These are phyloP conservation scores for Whitmania pigra DNA, from an alignment of 1,140 invertebrate species.

Conservation along the genomic window DNA sequence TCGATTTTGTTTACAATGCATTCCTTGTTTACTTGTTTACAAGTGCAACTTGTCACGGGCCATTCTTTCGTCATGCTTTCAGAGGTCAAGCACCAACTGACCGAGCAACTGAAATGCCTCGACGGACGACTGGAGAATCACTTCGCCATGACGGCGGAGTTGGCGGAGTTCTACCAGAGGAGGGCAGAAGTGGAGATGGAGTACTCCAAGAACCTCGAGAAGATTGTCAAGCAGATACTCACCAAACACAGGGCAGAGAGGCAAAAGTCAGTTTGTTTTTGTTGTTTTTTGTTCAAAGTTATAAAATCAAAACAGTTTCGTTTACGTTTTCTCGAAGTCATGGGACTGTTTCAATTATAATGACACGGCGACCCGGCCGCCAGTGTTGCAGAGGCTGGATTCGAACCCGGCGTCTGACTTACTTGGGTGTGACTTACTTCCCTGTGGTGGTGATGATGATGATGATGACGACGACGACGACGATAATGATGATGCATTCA, in stretches of 20 bases:
- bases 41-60: conserved; percentile 24
- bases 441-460: too few species aligned
- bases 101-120: conserved; percentile 82
- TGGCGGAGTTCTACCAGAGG: conserved; percentile 80
- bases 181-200: conserved; percentile 86
- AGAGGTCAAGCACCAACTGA: conserved; percentile 82
- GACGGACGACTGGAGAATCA: conserved; percentile 68
- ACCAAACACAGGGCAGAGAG: conserved; percentile 78
- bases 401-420: too few species aligned
- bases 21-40: too few species aligned
- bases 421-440: too few species aligned
- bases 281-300: too few species aligned
- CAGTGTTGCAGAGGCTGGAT: too few species aligned
- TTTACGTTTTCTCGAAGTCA: too few species aligned
- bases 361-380: too few species aligned
- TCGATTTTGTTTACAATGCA: conserved; percentile 23
- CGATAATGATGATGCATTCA: too few species aligned
- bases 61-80: conserved; percentile 34
- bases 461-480: too few species aligned
- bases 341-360: too few species aligned
- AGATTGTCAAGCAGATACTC: conserved; percentile 71
- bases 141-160: conserved; percentile 59
- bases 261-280: conserved; percentile 61
- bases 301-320: too few species aligned
- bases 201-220: conserved; percentile 80